Base-by-base conservation (phyloP, 1,140 invertebrate genomes). In the Drosophila bocki region DNA sequence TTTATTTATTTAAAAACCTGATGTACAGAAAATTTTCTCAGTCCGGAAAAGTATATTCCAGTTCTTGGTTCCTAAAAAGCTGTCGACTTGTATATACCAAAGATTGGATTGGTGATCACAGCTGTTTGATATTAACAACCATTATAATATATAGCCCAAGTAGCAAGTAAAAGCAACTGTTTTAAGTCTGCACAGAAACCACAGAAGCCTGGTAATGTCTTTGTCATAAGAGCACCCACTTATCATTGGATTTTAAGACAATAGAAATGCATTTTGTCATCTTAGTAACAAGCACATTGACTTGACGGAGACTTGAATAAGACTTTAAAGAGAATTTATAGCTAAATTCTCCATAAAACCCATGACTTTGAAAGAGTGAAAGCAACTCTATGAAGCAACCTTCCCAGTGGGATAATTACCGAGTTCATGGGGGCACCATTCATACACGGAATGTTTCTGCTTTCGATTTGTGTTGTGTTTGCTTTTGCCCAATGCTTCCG, bases 401-500 rank as follows among this genome's bases (percentile, higher is more conserved):
- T 48, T 37, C 45, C 60, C 26, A 6, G 11, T n/a, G 60, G 60
- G 45, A 51, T 69, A 67, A 67, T 54, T 67, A 32, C 48, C 7
- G 15, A 47, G 64, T 57, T 42, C 51, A 37, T n/a, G 68, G 65
- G 50, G 48, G 6, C 15, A 19, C 41, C 11, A 53, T 51, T 9
- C 13, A 19, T 22, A 26, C 51, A 39, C n/a, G 58, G 39, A 78
- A 42, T 42, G 32, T 44, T 69, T 57, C 33, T 57, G 57, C 67
- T 70, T 70, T 70, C 39, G 32, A 70, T 45, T 54, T 68, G 62
- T 69, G 44, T 47, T 68, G 22, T 32, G 35, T 48, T 72, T 72
- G 69, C 68, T 51, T 72, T 72, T 72, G 70, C 53, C 44, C 67
- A 17, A 19, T 53, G 69, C 69, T 72, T 60, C 37, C 39, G 32